Base-by-base conservation (phyloP, 2,113 vertebrate species). In the Sinosuthora webbiana region DNA sequence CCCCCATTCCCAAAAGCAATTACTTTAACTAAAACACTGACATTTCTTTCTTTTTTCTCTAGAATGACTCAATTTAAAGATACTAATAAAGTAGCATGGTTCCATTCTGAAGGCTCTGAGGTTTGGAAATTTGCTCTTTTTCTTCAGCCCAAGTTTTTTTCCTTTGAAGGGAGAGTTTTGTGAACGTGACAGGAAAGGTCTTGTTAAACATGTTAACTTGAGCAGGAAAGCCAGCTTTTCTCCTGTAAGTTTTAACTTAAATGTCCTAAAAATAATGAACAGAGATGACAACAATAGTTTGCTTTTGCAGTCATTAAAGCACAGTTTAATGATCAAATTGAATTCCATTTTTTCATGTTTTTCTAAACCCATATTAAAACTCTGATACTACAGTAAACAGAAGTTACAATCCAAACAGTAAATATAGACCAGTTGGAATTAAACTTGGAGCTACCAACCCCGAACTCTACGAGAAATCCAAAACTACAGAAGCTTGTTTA, bases 391-490 rank as follows among this genome's bases (percentile, higher is more conserved):
- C 69, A 71, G 84, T 42, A 93, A 87, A 85, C 53, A 80, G 64
- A 90, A 96, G 64, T 65, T 75, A 92, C 77, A 97, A 83, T 84
- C 64, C 67, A 50, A 94, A 65, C 84, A 93, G 91, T 28, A 96
- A 47, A 84, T 9, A 94, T 2, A 74, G n/a, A 93, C 78, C 79
- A 63, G 73, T n/a, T 71, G 88, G 45, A 95, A 95, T 86, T 52
- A 60, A 97, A 95, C 70, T 67, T 89, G 44, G 41, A 83, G 89
- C 55, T 94, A 90, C 35, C 52, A 93, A 96, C 79, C 47, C 39
- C 91, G 25, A 96, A 95, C 89, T 94, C 94, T 63, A 83, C 39
- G 94, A 86, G 53, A 94, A 94, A 71, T 83, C 78, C 97, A 74
- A 96, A 97, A 89, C 49, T 30, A 95, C 16, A 93, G 50, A 84